phyloP scores from a whole-genome alignment of 2,888 invertebrate species.

The Spodoptera picta region DNA sequence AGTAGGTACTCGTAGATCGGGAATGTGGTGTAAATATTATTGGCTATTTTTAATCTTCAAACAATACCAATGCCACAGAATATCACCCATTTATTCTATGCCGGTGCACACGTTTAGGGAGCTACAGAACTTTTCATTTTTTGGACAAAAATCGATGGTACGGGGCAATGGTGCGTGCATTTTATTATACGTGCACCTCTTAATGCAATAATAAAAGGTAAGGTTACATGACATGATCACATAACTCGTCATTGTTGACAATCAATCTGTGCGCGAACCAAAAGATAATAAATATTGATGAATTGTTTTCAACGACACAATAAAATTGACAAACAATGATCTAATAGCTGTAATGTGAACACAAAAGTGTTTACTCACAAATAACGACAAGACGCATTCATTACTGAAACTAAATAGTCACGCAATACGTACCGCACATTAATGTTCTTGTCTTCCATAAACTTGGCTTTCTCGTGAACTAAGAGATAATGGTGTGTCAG shows the following conservation, averaged over 20 bases:
- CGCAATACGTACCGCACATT: conserved; percentile 71
- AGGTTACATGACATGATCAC: conserved; percentile 18
- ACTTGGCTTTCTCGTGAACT: conserved; percentile 90
- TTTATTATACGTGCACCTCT: too few relatives aligned
- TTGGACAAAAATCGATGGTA: too few relatives aligned
- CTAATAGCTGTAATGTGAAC: conserved; percentile 52
- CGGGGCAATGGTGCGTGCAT: too few relatives aligned
- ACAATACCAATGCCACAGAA: too few relatives aligned
- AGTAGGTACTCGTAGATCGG: too few relatives aligned
- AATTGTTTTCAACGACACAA: conserved; percentile 45
- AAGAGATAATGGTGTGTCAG: conserved; percentile 91
- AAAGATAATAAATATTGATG: conserved; percentile 47
- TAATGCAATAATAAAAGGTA: background rate
- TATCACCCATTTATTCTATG: too few relatives aligned
- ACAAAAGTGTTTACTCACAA: conserved; percentile 52
- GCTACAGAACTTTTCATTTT: too few relatives aligned
- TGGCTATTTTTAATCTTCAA: too few relatives aligned
- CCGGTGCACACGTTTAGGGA: too few relatives aligned
- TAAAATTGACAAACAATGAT: conserved; percentile 56
- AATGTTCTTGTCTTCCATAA: conserved; percentile 77
- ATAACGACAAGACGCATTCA: conserved; percentile 24
- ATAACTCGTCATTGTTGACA: conserved; percentile 34
- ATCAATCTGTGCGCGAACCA: conserved; percentile 12
- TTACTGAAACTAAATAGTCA: conserved; percentile 4
- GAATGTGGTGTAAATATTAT: too few relatives aligned